Evolutionary conservation across 2,113 vertebrate genomes (phyloP), one percentile per base, ranked within the genome.

Genomic region (Arizona elegans): DNA sequence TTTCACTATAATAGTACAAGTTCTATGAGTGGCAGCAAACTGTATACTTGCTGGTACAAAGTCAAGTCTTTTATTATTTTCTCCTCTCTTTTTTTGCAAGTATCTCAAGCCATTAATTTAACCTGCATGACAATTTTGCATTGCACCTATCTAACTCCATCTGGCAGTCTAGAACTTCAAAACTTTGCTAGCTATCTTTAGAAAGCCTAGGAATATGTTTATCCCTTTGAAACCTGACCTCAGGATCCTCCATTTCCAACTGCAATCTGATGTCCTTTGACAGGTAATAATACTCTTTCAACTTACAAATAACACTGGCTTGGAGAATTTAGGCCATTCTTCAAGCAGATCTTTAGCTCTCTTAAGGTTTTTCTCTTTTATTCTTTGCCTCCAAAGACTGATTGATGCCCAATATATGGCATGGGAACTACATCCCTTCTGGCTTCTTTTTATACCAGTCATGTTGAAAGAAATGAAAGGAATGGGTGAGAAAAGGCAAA

Each of bases 221-320:
- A 6, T 52, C 11, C 43, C 26, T 86, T 90, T 90, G 70, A 90
- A 92, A 59, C 17, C 8, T n/a, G 87, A 56, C 65, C 56, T 24
- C 92, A 89, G 38, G 62, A 89, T 23, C 62, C 26, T 89, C 87
- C 87, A 55, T 43, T 89, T 56, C 91, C 88, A 81, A 89, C n/a
- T 29, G 21, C 89, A 85, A 58, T 54, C 33, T 55, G 15, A 90
- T 17, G 4, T 59, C 29, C 85, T 86, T 90, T 52, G 55, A 92
- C 50, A 50, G 38, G 65, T 33, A 90, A 59, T 88, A 59, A 58
- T 59, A 86, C 24, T 86, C 89, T 89, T 85, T 33, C 92, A 50
- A 11, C 81, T 81, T 70, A 92, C 81, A 52, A 58, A 89, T 47
- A 90, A 92, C 21, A 33, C 54, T 52, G 92, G 23, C 21, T 85